These are phyloP conservation scores for Margarornis squamiger DNA, from an alignment of 2,797 vertebrate species.

Conservation along the genomic window DNA sequence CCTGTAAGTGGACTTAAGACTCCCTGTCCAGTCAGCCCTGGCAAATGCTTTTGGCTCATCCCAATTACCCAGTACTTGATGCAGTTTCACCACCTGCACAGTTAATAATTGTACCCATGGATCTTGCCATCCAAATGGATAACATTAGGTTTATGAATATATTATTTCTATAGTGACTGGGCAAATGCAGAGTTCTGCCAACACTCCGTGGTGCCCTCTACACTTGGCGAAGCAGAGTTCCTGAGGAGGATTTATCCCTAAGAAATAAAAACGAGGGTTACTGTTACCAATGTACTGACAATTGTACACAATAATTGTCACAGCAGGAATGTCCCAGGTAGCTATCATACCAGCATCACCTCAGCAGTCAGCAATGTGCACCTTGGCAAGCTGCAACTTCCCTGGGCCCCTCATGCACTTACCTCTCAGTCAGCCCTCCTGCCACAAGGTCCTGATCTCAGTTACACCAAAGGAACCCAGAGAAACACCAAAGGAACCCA, in stretches of 20 bases:
- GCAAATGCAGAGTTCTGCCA: neutral
- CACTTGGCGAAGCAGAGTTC: neutral
- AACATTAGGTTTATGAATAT: neutral
- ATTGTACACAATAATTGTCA: too few relatives aligned
- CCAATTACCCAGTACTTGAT: neutral
- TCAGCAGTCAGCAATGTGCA: neutral
- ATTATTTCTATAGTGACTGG: neutral
- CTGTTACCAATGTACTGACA: neutral
- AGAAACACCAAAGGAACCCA: neutral
- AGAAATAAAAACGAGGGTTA: neutral
- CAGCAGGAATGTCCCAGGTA: neutral
- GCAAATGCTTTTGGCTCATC: neutral
- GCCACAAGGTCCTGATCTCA: neutral
- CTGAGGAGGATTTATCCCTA: neutral
- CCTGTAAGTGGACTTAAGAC: neutral
- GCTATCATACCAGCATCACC: neutral
- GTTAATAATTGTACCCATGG: neutral
- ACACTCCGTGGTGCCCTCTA: neutral
- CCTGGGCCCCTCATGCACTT: neutral
- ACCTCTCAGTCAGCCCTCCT: neutral
- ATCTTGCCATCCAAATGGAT: neutral
- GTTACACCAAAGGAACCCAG: neutral
- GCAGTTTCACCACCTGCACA: neutral
- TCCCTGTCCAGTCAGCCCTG: neutral
- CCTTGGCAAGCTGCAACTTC: neutral